Conservation (phyloP, 2,888 invertebrate species). For the Cryptophagus acutangulus region DNA sequence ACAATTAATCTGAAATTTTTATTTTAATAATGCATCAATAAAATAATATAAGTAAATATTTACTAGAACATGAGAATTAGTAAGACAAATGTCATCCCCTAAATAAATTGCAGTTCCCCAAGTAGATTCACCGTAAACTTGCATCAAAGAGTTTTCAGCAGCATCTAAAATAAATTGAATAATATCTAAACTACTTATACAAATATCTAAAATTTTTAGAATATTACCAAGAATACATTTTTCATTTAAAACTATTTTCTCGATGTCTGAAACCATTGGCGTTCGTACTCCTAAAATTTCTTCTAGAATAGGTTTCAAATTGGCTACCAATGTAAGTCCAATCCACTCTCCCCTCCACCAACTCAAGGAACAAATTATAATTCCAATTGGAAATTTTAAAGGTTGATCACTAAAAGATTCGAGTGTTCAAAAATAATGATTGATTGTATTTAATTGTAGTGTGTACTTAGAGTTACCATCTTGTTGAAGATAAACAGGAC, state of each 20-base stretch:
- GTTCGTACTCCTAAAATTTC: no score
- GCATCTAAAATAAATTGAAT: slow-evolving; percentile 40
- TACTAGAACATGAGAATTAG: slow-evolving; percentile 59
- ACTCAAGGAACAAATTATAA: slow-evolving; percentile 55
- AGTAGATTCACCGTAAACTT: slow-evolving; percentile 55
- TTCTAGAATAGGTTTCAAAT: slow-evolving; percentile 47
- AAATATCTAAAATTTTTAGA: slow-evolving; percentile 1
- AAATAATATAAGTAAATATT: no score
- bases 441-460: no score
- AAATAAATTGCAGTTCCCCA: slow-evolving; percentile 58
- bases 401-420: no score
- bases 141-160: slow-evolving; percentile 51
- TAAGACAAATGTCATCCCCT: slow-evolving; percentile 52
- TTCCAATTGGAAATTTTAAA: slow-evolving; percentile 53
- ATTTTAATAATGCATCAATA: neutral
- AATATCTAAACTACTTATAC: no score
- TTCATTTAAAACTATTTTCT: neutral
- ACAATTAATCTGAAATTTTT: neutral
- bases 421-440: no score
- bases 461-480: no score
- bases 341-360: slow-evolving; percentile 63
- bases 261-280: no score
- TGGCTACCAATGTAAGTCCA: slow-evolving; percentile 56
- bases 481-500: slow-evolving; percentile 49
- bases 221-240: neutral